These are phyloP conservation scores for Onthophagus taurus DNA, from an alignment of 1,140 invertebrate genomes.

Conservation along the genomic window DNA sequence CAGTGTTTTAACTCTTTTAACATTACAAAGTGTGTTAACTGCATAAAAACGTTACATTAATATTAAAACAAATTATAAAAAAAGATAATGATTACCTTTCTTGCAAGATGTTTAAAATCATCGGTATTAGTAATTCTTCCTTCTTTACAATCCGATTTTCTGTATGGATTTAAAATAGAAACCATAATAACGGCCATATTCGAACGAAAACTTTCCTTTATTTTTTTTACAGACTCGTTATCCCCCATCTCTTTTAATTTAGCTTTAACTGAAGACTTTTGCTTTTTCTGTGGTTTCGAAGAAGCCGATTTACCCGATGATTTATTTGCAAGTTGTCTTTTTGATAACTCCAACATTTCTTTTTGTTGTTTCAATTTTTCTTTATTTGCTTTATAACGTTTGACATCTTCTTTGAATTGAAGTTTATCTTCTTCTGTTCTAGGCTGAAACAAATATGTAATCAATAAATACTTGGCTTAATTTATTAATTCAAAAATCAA, in stretches of 20 bases:
- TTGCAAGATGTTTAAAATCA: conserved; percentile 92
- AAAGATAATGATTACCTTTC: conserved; percentile 60
- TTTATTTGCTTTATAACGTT: conserved; percentile 66
- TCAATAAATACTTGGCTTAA: neutral
- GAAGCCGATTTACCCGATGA: conserved; percentile 1
- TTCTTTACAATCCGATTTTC: conserved; percentile 71
- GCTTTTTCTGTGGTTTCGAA: conserved; percentile 29
- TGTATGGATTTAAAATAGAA: conserved; percentile 79
- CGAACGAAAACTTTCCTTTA: conserved; percentile 81
- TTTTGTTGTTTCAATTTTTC: conserved; percentile 63
- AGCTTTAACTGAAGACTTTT: conserved; percentile 20
- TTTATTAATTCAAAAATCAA: neutral
- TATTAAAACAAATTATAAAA: conserved; percentile 8
- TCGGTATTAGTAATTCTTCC: conserved; percentile 82
- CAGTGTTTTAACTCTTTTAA: conserved; percentile 92
- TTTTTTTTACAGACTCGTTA: conserved; percentile 47
- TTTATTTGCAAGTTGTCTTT: conserved; percentile 23
- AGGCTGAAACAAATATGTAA: conserved; percentile 48
- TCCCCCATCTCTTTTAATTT: conserved; percentile 39
- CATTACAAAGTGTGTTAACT: conserved; percentile 95
- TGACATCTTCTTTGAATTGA: conserved; percentile 54
- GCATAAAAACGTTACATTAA: conserved; percentile 26
- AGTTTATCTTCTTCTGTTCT: conserved; percentile 65
- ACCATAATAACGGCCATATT: conserved; percentile 88
- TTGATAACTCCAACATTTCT: conserved; percentile 40